phyloP scores from a whole-genome alignment of 1,140 invertebrate genomes.

The Triops cancriformis region DNA sequence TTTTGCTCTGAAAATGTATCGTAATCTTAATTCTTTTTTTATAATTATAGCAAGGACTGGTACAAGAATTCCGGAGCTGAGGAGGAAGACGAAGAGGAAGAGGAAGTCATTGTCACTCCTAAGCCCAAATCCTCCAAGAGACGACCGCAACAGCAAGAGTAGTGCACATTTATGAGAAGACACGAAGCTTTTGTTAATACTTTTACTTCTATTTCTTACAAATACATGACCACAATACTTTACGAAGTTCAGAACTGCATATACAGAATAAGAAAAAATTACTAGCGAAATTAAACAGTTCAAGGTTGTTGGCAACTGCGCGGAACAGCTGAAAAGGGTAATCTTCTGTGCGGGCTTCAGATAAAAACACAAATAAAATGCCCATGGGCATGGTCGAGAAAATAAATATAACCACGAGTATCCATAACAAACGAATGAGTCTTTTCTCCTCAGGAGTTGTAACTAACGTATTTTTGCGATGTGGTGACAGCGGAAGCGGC shows the following conservation, averaged over 20 bases:
- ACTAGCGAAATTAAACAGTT: constrained; percentile 23
- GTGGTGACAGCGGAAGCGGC: not conserved
- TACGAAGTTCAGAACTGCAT: constrained; percentile 20
- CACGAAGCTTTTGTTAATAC: not conserved
- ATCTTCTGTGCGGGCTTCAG: not conserved
- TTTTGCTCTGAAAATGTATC: not conserved
- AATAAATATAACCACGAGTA: not conserved
- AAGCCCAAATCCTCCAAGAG: not conserved
- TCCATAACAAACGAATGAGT: constrained; percentile 15
- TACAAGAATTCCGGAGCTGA: constrained; percentile 25
- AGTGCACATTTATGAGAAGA: not conserved
- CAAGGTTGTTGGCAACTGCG: constrained; percentile 15
- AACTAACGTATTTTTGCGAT: not conserved
- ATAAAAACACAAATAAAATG: not conserved
- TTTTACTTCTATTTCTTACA: not conserved
- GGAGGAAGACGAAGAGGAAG: constrained; percentile 17
- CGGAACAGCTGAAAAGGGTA: constrained; percentile 15
- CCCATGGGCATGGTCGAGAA: constrained; percentile 18
- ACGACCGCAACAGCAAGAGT: not conserved
- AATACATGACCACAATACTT: constrained; percentile 8
- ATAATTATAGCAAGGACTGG: constrained; percentile 25
- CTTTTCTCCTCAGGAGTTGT: not conserved
- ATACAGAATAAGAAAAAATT: constrained; percentile 21
- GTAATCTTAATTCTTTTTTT: not conserved
- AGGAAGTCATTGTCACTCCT: constrained; percentile 12